Base-by-base conservation (phyloP, 2,888 invertebrate species). In the Mythimna impura region DNA sequence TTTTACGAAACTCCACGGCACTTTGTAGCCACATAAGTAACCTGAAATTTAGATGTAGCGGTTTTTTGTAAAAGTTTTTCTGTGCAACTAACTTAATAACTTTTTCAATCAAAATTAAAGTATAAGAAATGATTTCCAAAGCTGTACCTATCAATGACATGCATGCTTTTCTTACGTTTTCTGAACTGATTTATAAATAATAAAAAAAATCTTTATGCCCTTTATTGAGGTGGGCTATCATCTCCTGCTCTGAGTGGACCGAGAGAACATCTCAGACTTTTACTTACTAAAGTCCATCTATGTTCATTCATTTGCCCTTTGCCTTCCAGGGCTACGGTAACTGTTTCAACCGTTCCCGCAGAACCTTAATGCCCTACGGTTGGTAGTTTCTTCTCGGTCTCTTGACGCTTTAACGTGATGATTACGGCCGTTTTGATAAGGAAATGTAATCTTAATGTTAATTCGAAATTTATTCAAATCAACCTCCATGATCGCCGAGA, bases 391-490 rank as follows among this genome's bases (percentile, higher is more conserved):
- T 68, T 55, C 36, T 66, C 62, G n/a, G 55, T 64, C 74, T 76
- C 65, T 73, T 65, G 71, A 77, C 67, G 55, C 36, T 52, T 66
- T 36, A 73, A 50, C 67, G 64, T 64, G 76, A 79, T 74, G 47
- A 75, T 84, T 64, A 69, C 61, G 52, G 30, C 63, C 47, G 12
- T 66, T 84, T 70, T 75, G 87, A 86, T 85, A 84, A 86, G 64
- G 62, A 72, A 80, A 75, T 66, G 70, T 86, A 79, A 82, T 78
- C 74, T 80, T 78, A 78, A 85, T 76, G 75, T 86, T 85, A 75
- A 85, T 87, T 80, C 30, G 54, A 71, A 83, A 71, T 77, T 85
- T 78, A 85, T 85, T 83, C 66, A 83, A 80, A 80, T 74, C 14
- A 60, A 58, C 47, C 57, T 63, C 66, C 69, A 58, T 67, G 76